phyloP scores from a whole-genome alignment of 2,888 invertebrate genomes.

The Eulithis testata region DNA sequence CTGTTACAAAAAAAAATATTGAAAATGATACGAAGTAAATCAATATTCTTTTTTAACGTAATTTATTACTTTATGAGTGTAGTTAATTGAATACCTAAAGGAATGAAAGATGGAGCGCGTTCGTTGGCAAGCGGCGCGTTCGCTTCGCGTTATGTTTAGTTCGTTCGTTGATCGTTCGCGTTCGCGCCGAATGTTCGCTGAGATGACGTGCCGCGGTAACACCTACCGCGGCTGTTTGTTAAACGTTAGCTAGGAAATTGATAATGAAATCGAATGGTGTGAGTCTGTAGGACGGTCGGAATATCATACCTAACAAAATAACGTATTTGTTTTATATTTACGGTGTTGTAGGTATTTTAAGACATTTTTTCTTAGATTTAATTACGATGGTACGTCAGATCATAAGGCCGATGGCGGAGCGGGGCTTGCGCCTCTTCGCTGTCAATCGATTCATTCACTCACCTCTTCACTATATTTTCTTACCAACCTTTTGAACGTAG shows the following conservation, averaged over 20 bases:
- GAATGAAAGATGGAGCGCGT: conserved; percentile 78
- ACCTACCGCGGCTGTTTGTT: conserved; percentile 80
- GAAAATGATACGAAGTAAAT: conserved; percentile 84
- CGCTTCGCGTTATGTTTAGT: conserved; percentile 53
- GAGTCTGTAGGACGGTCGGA: conserved; percentile 82
- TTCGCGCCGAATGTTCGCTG: conserved; percentile 62
- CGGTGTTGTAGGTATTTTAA: conserved; percentile 84
- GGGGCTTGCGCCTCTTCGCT: conserved; percentile 64
- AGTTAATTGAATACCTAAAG: conserved; percentile 81
- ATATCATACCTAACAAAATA: conserved; percentile 84
- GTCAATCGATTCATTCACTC: conserved; percentile 78
- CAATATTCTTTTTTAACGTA: conserved; percentile 84
- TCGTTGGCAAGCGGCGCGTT: conserved; percentile 67
- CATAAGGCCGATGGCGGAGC: conserved; percentile 75
- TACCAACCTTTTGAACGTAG: conserved; percentile 81
- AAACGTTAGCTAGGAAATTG: conserved; percentile 85
- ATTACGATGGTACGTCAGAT: conserved; percentile 83
- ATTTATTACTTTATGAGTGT: conserved; percentile 84
- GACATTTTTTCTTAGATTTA: conserved; percentile 85
- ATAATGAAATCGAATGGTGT: conserved; percentile 84
- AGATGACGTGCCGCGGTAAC: conserved; percentile 52
- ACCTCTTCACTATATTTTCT: conserved; percentile 84
- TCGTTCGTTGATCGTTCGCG: conserved; percentile 63
- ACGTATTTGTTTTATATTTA: conserved; percentile 85
- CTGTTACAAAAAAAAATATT: conserved; percentile 85